Conservation (phyloP, 35 echinoderm and acorn worm species). For the Hemicentrotus pulcherrimus region DNA sequence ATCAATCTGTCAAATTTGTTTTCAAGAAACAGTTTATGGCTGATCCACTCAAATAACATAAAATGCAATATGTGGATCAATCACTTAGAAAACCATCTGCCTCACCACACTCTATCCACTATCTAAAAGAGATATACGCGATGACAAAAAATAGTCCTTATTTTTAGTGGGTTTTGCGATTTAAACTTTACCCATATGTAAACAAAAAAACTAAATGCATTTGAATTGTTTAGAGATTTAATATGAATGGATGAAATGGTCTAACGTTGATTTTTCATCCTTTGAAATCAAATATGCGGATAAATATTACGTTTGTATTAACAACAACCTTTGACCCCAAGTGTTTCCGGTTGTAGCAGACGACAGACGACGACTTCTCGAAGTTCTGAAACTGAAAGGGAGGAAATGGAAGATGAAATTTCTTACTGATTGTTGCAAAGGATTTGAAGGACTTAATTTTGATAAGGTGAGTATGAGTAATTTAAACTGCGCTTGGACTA, state of each 20-base stretch:
- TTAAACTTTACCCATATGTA: background rate
- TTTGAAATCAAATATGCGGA: background rate
- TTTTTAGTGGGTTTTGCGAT: background rate
- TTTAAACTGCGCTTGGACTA: background rate
- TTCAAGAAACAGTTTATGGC: background rate
- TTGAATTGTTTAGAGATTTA: background rate
- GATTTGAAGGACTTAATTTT: constrained; percentile 16
- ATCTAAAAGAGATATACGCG: no score
- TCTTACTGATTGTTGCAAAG: background rate
- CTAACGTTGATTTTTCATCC: background rate
- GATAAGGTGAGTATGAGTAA: background rate
- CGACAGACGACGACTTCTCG: background rate
- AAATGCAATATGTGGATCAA: background rate
- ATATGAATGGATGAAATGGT: background rate
- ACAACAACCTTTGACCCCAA: background rate
- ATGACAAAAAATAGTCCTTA: background rate
- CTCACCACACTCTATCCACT: background rate
- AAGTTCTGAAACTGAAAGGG: no score
- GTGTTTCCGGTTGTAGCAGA: background rate
- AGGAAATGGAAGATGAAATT: background rate
- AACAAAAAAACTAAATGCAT: background rate
- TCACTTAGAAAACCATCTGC: background rate
- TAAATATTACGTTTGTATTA: background rate
- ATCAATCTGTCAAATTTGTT: background rate
- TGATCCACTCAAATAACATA: background rate